Base-by-base conservation (phyloP, 2,113 vertebrate species). In the Nycticebus coucang region DNA sequence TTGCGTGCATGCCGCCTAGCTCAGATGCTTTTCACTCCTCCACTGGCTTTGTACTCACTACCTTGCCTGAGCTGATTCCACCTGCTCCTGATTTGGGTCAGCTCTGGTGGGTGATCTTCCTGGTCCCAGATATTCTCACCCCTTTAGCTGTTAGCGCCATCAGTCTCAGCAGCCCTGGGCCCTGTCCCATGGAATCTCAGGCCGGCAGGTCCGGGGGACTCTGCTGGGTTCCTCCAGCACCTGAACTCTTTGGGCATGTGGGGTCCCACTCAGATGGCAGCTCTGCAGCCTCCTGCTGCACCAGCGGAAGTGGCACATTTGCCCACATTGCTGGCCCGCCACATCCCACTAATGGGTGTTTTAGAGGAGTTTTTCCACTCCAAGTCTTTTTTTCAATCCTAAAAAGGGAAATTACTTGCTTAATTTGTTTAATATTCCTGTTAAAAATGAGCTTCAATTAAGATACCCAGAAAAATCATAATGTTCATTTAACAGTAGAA, bases 341-440 rank as follows among this genome's bases (percentile, higher is more conserved):
- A 30, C 53, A 26, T 59, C 87, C 72, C 95, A 95, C 94, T 98
- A 98, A 97, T 97, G 95, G 87, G 45, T 97, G 82, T 97, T 97
- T 97, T 81, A 71, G 59, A 98, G 59, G 71, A 93, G 93, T 66
- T 97, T 97, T 98, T 98, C 95, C 85, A 94, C 57, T 94, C 3
- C 15, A 60, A 21, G 5, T 87, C 89, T 82, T 64, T 14, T 87
- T 89, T 79, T 88, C 62, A 41, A 86, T 90, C 95, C 93, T 93
- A 91, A 93, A 98, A 98, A 98, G 95, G 90, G 74, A 97, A 98
- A 98, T 98, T 98, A 97, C 96, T 96, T 94, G 80, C 98, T 98
- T 98, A 98, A 98, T 98, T 98, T 98, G 97, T 97, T 98, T 98
- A 98, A 98, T 98, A 98, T 98, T 98, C 98, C 92, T 94, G 64